These are phyloP conservation scores for Leuciscus waleckii DNA, from an alignment of 2,797 vertebrate species.

Conservation along the genomic window DNA sequence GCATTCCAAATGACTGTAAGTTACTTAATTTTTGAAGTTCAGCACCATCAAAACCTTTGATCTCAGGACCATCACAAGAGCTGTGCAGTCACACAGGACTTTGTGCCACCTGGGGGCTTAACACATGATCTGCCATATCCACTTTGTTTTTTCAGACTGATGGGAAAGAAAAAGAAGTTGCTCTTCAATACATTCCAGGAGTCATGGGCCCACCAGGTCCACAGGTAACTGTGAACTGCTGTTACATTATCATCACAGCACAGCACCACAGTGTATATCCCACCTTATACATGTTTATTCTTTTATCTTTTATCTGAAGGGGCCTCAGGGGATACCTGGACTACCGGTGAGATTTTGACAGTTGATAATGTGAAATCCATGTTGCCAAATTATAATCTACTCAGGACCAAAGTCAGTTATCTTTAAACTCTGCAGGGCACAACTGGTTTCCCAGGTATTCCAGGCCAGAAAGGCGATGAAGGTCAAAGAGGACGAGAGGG, in stretches of 20 bases:
- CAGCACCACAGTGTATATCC: background rate
- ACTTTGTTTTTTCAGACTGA: constrained; percentile 17
- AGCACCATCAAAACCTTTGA: background rate
- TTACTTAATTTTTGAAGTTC: background rate
- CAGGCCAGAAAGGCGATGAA: constrained; percentile 80
- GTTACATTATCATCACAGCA: background rate
- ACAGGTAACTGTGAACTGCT: constrained; percentile 76
- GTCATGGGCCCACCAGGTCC: constrained; percentile 73
- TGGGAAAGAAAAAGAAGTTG: constrained; percentile 33
- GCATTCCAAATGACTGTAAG: constrained; percentile 52
- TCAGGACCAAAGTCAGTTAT: background rate
- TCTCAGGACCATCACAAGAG: background rate
- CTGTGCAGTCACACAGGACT: background rate
- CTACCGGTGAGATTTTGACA: constrained; percentile 71
- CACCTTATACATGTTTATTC: background rate
- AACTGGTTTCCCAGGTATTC: constrained; percentile 78
- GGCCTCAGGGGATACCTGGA: constrained; percentile 79
- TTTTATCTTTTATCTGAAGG: constrained; percentile 72
- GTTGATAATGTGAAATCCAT: background rate
- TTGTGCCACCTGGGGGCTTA: background rate
- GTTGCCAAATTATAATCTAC: background rate
- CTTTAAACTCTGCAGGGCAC: constrained; percentile 70
- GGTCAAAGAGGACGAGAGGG: constrained; percentile 80
- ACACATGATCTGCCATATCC: background rate
- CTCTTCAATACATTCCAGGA: constrained; percentile 65